Evolutionary conservation across 2,797 vertebrate species (phyloP), one percentile per base, ranked within the genome.

Genomic region (Chelon auratus): DNA sequence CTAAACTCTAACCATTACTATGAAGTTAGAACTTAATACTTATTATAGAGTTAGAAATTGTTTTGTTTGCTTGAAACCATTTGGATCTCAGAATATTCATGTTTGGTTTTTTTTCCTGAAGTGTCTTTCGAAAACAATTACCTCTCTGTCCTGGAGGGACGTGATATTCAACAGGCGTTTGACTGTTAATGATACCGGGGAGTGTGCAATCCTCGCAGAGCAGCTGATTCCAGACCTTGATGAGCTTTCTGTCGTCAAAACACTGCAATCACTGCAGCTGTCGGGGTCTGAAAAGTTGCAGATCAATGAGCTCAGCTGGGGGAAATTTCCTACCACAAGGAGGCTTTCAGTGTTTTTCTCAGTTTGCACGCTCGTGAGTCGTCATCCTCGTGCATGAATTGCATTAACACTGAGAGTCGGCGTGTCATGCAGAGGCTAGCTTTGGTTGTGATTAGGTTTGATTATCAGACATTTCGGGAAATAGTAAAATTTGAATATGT

Each of bases 211-310:
- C 68, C 39, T 5, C 57, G 26, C 48, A 8, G 33, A 50, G 42
- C n/a, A 67, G 26, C 42, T 18, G 47, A 72, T 58, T 81, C 43
- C 40, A 40, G 24, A 39, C 43, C 17, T 77, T 0, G 53, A 79
- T 69, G 53, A 70, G 53, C 18, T 42, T 47, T 50, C 20, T 53
- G 36, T 50, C 12, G 0, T 58, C 20, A 74, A 24, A 59, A 18
- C 18, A 26, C 10, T 7, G 40, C 22, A 62, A 9, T 36, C 0
- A 11, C 26, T 62, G 45, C 53, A 72, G 54, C 59, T 54, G 62
- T 22, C 2, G 2, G 20, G 17, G 42, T 51, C 30, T 65, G 40
- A 57, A 61, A 65, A 52, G 48, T 37, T 51, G 42, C 72, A 33
- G 22, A 43, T 68, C 33, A 9, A 39, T 43, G 43, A 53, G 55